Conservation (phyloP, 2,888 invertebrate genomes). For the Lepidocyrtoides sp. region DNA sequence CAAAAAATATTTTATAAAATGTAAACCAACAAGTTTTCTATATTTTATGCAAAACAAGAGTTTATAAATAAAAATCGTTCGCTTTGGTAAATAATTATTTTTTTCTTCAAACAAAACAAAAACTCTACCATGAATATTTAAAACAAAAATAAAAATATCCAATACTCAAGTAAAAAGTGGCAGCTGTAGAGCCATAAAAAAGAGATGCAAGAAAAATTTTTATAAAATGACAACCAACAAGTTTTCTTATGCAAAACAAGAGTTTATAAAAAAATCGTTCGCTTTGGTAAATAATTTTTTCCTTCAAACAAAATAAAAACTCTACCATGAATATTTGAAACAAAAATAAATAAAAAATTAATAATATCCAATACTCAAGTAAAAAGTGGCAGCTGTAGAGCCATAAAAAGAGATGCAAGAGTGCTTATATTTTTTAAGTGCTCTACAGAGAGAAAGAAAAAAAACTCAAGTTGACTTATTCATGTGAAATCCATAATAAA, state of each 20-base stretch:
- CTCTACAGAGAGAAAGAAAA: too few species aligned
- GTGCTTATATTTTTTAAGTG: background rate
- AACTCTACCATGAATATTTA: background rate
- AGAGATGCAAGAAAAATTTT: slow-evolving; percentile 67
- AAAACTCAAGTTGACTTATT: background rate
- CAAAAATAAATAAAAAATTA: too few species aligned
- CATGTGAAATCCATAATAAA: background rate
- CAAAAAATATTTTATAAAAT: slow-evolving; percentile 70
- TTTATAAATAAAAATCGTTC: background rate
- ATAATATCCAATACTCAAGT: slow-evolving; percentile 6
- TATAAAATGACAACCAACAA: slow-evolving; percentile 74
- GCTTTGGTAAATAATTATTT: too few species aligned
- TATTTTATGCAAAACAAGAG: background rate
- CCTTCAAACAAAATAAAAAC: too few species aligned
- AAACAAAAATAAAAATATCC: too few species aligned
- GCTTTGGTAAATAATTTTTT: too few species aligned
- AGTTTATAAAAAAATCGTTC: background rate
- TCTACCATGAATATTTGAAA: background rate
- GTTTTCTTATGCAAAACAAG: background rate
- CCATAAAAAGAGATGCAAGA: background rate
- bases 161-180: too few species aligned
- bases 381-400: background rate
- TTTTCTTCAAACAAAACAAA: too few species aligned
- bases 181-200: too few species aligned
- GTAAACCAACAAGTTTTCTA: slow-evolving; percentile 70